Conservation (phyloP, 2,113 vertebrate species). For the Crotalus viridis region DNA sequence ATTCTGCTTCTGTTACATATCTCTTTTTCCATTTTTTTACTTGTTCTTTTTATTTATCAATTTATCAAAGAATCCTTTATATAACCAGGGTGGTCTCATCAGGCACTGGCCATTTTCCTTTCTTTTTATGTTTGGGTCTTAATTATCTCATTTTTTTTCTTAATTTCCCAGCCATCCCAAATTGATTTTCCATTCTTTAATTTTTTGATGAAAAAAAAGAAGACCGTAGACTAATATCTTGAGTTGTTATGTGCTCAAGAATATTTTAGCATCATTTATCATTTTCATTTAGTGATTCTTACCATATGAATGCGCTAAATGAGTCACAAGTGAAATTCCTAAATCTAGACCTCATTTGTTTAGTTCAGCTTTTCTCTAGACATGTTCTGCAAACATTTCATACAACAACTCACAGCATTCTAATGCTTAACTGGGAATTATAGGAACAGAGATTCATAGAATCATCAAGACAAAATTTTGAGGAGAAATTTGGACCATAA, state of each 20-base stretch:
- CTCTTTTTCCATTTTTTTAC: not conserved
- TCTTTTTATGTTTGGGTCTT: not conserved
- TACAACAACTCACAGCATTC: not conserved
- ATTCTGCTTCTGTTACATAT: not conserved
- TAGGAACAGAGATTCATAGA: not conserved
- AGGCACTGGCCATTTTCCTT: too few relatives aligned
- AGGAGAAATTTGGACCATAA: not conserved
- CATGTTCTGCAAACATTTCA: not conserved
- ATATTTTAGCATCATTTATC: slow-evolving; percentile 10
- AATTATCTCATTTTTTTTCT: not conserved
- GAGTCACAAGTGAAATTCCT: slow-evolving; percentile 19
- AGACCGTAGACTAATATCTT: not conserved
- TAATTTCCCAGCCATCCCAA: not conserved
- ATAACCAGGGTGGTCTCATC: not conserved
- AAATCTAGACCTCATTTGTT: slow-evolving; percentile 13
- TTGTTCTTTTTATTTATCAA: not conserved
- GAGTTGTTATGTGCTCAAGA: not conserved
- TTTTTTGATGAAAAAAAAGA: not conserved
- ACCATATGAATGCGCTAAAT: slow-evolving; percentile 1
- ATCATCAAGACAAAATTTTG: not conserved
- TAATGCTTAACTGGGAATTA: not conserved
- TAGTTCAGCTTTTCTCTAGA: not conserved
- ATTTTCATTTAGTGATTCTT: slow-evolving; percentile 9
- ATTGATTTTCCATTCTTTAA: not conserved
- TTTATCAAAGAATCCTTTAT: not conserved